phyloP scores from a whole-genome alignment of 2,888 invertebrate genomes.

The Sarcophaga caerulescens region DNA sequence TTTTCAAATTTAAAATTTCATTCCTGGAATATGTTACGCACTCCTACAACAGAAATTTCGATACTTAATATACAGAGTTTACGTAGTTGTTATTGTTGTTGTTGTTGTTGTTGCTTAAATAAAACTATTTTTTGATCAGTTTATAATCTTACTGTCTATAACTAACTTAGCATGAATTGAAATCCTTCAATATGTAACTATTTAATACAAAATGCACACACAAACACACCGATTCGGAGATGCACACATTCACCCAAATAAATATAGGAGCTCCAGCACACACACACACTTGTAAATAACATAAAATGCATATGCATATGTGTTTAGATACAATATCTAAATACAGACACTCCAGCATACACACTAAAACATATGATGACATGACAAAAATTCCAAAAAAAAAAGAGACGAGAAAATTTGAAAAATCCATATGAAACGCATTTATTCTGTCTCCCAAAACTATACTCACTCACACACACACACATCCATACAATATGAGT shows the following conservation, averaged over 20 bases:
- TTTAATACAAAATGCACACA: constrained; percentile 43
- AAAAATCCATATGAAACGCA: constrained; percentile 2
- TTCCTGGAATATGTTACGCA: too few relatives aligned
- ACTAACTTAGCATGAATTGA: constrained; percentile 59
- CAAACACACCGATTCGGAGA: too few relatives aligned
- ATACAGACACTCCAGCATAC: constrained; percentile 17
- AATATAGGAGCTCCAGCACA: too few relatives aligned
- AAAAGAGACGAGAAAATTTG: background rate
- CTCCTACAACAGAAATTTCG: too few relatives aligned
- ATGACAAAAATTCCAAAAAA: background rate
- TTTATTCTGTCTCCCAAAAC: background rate
- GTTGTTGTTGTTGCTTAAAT: background rate
- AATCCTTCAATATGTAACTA: constrained; percentile 46
- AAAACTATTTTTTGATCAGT: constrained; percentile 51
- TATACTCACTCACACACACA: constrained; percentile 19
- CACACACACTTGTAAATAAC: too few relatives aligned
- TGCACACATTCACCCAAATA: too few relatives aligned
- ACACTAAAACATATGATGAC: background rate
- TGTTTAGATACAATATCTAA: background rate
- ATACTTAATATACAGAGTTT: too few relatives aligned
- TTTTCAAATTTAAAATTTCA: too few relatives aligned
- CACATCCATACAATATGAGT: constrained; percentile 18
- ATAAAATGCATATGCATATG: too few relatives aligned
- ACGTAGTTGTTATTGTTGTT: background rate
- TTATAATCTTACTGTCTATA: constrained; percentile 61